Base-by-base conservation (phyloP, 2,888 invertebrate genomes). In the Polydrusus pterygomalis region DNA sequence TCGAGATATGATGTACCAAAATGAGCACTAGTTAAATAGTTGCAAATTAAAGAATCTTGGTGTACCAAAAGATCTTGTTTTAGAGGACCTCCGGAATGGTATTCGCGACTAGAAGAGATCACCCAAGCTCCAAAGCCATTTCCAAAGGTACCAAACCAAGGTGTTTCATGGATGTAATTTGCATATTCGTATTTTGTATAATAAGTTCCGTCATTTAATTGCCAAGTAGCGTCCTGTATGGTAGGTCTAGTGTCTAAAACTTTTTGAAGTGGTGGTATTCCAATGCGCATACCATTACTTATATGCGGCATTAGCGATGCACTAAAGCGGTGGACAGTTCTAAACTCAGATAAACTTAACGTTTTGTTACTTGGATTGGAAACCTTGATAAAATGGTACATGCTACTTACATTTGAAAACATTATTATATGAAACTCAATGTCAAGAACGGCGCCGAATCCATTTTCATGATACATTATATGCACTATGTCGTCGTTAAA, bases 121-220 rank as follows among this genome's bases (percentile, higher is more conserved):
- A 69, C 10, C 69, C 69, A 69, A 40, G 69, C 54, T 58, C 69
- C 69, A 13, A 68, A 40, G 30, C 51, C 68, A 65, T 65, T 40
- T 58, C 72, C 72, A 34, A 65, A 72, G 2, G 58, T 25, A 18
- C 72, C 65, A 45, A 65, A 56, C 71, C 71, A 64, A n/a, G 71
- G 64, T 25, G 64, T 64, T 64, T 71, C 56, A 13, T 64, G 51
- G 30, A 64, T 71, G 20, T 64, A 71, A 11, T 56, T 43, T 1
- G 40, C 18, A 56, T 64, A 71, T 18, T 64, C 71, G 49, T 64
- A 71, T 64, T 71, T 64, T 13, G 71, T 63, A 30, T 54, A 71
- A 6, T 71, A 64, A 20, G 25, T 56, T 0, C 71, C 64, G 38
- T 64, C 71, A 11, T 54, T 17, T 34, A 71, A 13, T 54, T 71